phyloP scores from a whole-genome alignment of 2,888 invertebrate species.

The Dryomyza anilis region DNA sequence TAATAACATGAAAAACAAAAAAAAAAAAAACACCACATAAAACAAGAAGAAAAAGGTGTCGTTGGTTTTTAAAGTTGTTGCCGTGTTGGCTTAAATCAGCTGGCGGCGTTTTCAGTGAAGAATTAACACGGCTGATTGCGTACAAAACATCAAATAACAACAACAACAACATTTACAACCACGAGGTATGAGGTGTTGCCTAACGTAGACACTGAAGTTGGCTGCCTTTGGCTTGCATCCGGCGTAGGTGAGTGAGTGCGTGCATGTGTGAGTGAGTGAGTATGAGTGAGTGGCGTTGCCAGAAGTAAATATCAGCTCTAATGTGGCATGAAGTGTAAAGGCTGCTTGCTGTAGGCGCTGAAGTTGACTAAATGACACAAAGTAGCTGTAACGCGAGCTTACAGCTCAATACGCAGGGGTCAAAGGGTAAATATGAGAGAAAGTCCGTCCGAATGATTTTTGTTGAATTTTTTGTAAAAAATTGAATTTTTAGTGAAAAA shows the following conservation, averaged over 20 bases:
- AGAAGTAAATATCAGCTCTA: neutral
- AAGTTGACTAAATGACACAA: conserved; percentile 5
- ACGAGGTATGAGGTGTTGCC: neutral
- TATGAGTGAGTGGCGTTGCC: no score
- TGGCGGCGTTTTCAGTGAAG: neutral
- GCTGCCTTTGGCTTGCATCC: neutral
- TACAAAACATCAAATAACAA: neutral
- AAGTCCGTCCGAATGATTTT: no score
- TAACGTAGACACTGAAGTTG: neutral
- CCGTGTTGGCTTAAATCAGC: neutral
- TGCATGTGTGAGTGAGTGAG: no score
- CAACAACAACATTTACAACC: neutral
- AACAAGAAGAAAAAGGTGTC: neutral
- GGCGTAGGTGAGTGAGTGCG: no score
- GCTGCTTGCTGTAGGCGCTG: neutral
- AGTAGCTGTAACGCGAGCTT: no score
- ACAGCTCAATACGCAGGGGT: no score
- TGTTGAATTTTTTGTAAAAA: no score
- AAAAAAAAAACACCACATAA: neutral
- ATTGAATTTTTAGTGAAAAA: no score
- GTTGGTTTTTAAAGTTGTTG: neutral
- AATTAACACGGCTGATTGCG: conserved; percentile 7
- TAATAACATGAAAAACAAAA: neutral
- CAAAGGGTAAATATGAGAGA: no score
- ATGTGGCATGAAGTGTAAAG: conserved; percentile 13